Conservation (phyloP, 2,888 invertebrate genomes). For the Taphrorychus bicolor region DNA sequence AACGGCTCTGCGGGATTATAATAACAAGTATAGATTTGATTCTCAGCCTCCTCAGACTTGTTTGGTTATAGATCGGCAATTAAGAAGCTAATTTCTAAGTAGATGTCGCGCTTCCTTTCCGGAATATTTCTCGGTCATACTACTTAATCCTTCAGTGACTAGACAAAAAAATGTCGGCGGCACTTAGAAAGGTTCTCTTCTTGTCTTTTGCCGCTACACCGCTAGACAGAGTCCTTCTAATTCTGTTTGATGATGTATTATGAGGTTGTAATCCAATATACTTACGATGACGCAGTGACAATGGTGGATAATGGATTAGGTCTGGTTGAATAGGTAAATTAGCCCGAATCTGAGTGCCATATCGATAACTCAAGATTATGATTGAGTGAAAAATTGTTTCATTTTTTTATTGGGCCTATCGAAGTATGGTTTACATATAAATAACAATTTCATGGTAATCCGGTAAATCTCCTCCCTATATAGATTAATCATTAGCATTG, state of each 20-base stretch:
- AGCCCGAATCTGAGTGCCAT: constrained; percentile 41
- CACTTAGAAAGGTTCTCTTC: constrained; percentile 17
- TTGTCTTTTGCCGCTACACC: constrained; percentile 2
- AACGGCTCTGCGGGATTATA: constrained; percentile 42
- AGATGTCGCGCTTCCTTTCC: background rate
- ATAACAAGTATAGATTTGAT: constrained; percentile 28
- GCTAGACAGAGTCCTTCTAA: constrained; percentile 32
- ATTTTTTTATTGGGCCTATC: background rate
- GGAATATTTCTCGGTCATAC: background rate
- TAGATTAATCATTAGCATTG: constrained; percentile 40
- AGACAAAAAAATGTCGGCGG: constrained; percentile 33
- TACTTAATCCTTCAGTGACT: constrained; percentile 29
- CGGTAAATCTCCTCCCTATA: constrained; percentile 11
- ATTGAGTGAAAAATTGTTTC: constrained; percentile 29
- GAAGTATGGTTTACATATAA: background rate
- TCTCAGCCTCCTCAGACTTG: constrained; percentile 10
- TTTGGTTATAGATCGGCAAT: background rate
- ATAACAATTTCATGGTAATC: constrained; percentile 11
- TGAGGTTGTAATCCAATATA: constrained; percentile 40
- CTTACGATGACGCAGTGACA: constrained; percentile 45
- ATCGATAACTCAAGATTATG: constrained; percentile 39
- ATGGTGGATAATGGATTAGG: constrained; percentile 46
- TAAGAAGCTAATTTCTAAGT: background rate
- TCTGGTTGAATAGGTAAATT: constrained; percentile 42
- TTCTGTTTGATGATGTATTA: constrained; percentile 41